These are phyloP conservation scores for Chelonus formosanus DNA, from an alignment of 2,888 invertebrate genomes.

Conservation along the genomic window DNA sequence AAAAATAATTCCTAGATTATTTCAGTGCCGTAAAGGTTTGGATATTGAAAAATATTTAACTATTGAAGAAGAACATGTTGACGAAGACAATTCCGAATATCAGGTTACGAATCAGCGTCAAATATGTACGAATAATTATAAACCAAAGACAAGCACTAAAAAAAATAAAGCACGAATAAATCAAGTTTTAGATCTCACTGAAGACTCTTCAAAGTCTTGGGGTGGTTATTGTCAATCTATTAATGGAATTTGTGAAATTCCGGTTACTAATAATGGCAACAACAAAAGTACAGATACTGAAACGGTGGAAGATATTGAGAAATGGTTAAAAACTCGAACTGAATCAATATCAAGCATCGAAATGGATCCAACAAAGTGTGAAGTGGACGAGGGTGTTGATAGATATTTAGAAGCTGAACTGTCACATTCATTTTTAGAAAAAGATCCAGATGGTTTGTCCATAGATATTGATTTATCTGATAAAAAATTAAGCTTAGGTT, in stretches of 20 bases:
- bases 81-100: slow-evolving; percentile 21
- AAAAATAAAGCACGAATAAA: slow-evolving; percentile 29
- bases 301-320: slow-evolving; percentile 56
- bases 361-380: slow-evolving; percentile 53
- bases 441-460: slow-evolving; percentile 51
- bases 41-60: slow-evolving; percentile 32
- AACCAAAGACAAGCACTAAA: slow-evolving; percentile 14
- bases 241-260: not conserved
- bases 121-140: not conserved
- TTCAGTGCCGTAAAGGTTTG: slow-evolving; percentile 46
- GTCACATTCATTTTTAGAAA: slow-evolving; percentile 52
- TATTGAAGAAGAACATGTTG: slow-evolving; percentile 31
- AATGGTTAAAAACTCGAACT: slow-evolving; percentile 58
- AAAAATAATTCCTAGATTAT: slow-evolving; percentile 55
- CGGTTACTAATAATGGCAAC: not conserved
- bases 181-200: not conserved
- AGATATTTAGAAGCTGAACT: slow-evolving; percentile 54
- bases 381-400: slow-evolving; percentile 50
- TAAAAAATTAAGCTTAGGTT: slow-evolving; percentile 52
- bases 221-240: slow-evolving; percentile 18
- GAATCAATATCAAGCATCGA: slow-evolving; percentile 55
- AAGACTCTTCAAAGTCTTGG: not conserved
- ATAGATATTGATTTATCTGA: slow-evolving; percentile 55
- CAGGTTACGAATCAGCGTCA: slow-evolving; percentile 9
- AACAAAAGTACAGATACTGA: slow-evolving; percentile 28